Evolutionary conservation across 1,140 invertebrate species (phyloP), one percentile per base, ranked within the genome.

Genomic region (Drosophila busckii): DNA sequence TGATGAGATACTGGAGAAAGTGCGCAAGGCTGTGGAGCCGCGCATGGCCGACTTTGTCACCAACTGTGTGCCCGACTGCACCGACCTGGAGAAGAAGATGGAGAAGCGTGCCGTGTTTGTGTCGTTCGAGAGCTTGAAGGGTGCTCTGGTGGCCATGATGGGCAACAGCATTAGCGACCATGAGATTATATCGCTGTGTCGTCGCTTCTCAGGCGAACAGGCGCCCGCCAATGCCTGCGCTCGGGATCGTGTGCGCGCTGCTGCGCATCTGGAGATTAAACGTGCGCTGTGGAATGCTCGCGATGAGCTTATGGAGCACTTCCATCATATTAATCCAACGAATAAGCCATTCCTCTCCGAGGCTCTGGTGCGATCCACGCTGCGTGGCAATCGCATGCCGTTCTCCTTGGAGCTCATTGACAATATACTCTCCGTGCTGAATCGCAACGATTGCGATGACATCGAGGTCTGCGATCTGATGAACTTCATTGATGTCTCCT

Each of bases 101-200:
- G 56, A 54, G 20, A 54, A 69, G 8, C 12, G 17, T 0, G 46
- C 67, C 4, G 28, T 80, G 0, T 64, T 70, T 1, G 41, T 86
- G 0, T 42, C 88, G 10, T 90, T 88, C 6, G 88, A 88, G 58
- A 90, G 89, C 54, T 88, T 93, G 25, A 91, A 91, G 59, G 88
- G 91, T 67, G 89, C 90, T 0, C 50, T 93, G 23, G 87, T 89
- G 46, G 88, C 89, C 23, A 75, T 89, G 6, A 86, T 94, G 85
- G 91, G 90, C 8, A 90, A 91, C 9, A 87, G 90, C 29, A 92
- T 94, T 71, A 92, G 90, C 0, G 92, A 95, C 62, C 94, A 95
- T 23, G 94, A 95, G 88, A 92, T 94, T 56, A 88, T 94, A 2
- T 93, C 93, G 1, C 80, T 94, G 1, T 91, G 91, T 1, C 89